Conservation (phyloP, 2,888 invertebrate species). For the Cryptocheilus praepositus region DNA sequence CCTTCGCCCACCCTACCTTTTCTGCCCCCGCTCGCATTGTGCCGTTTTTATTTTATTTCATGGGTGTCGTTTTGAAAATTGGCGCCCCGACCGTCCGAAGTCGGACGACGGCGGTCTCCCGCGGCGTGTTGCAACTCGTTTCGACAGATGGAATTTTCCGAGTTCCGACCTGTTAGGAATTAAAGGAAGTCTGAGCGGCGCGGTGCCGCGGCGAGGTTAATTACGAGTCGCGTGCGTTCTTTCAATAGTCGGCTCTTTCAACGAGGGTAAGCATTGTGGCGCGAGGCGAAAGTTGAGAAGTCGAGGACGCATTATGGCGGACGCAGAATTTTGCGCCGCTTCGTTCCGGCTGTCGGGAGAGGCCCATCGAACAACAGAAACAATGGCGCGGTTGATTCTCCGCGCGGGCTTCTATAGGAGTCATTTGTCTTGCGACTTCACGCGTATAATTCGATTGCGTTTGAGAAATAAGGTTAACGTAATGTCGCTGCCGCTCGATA, state of each 20-base stretch:
- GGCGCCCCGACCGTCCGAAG: constrained; percentile 19
- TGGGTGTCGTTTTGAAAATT: constrained; percentile 33
- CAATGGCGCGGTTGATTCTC: too few species aligned
- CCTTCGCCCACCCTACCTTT: too few species aligned
- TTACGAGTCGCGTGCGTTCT: too few species aligned
- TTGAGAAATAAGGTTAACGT: too few species aligned
- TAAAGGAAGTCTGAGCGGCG: background rate
- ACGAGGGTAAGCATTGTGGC: background rate
- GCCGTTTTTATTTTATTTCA: constrained; percentile 30
- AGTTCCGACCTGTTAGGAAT: background rate
- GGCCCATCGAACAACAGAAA: too few species aligned
- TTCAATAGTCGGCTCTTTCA: background rate
- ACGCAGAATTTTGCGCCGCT: too few species aligned
- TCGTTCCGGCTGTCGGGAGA: too few species aligned
- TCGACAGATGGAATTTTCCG: constrained; percentile 1
- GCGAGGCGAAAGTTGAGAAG: background rate
- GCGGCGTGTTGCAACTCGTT: background rate
- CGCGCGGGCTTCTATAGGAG: too few species aligned
- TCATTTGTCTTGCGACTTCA: too few species aligned
- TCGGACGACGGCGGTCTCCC: constrained; percentile 2
- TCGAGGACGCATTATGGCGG: too few species aligned
- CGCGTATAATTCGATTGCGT: too few species aligned
- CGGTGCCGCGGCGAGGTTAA: too few species aligned
- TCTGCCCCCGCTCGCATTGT: constrained; percentile 8
- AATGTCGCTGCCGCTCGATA: background rate